Percentiles rank a stretch among this genome's conserved stretches.
phyloP scores from a whole-genome alignment of 2,888 invertebrate species.

The Shargacucullia verbasci region DNA sequence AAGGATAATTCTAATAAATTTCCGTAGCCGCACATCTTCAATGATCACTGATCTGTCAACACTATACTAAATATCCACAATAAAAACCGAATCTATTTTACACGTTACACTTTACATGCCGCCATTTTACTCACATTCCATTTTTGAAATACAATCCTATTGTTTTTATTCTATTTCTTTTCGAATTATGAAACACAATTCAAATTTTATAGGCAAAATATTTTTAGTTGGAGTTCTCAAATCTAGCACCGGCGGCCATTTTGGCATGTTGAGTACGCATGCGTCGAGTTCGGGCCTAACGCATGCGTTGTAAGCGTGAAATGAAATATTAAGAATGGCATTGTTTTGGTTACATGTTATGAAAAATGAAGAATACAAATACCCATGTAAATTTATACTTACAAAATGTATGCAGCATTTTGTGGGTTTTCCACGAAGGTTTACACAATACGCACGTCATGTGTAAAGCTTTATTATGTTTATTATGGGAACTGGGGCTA shows the following conservation, averaged over 20 bases:
- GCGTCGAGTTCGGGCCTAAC: slow-evolving; percentile 61
- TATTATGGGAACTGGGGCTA: too few species aligned
- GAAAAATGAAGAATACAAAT: slow-evolving; percentile 35
- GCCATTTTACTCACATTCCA: slow-evolving; percentile 1
- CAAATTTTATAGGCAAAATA: slow-evolving; percentile 63
- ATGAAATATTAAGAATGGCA: slow-evolving; percentile 64
- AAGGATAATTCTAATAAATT: slow-evolving; percentile 48
- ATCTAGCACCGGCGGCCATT: slow-evolving; percentile 73
- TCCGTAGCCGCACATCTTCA: slow-evolving; percentile 69
- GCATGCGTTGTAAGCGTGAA: slow-evolving; percentile 69
- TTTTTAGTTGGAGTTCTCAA: slow-evolving; percentile 64
- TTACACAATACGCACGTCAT: neutral
- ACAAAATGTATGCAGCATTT: neutral
- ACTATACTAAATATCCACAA: slow-evolving; percentile 51
- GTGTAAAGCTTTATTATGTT: slow-evolving; percentile 7
- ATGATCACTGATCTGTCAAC: slow-evolving; percentile 76
- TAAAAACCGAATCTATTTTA: slow-evolving; percentile 7
- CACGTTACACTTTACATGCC: slow-evolving; percentile 6
- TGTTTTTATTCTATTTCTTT: slow-evolving; percentile 28
- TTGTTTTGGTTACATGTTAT: slow-evolving; percentile 60
- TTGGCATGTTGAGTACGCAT: slow-evolving; percentile 67
- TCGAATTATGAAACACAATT: slow-evolving; percentile 37
- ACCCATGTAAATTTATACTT: slow-evolving; percentile 9
- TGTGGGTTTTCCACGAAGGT: slow-evolving; percentile 1
- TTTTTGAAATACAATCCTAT: slow-evolving; percentile 2